A percentile compares a stretch with the other conserved stretches of the same genome.
Evolutionary conservation across 2,888 invertebrate genomes (phyloP).

Genomic region (Mycogona germanica): DNA sequence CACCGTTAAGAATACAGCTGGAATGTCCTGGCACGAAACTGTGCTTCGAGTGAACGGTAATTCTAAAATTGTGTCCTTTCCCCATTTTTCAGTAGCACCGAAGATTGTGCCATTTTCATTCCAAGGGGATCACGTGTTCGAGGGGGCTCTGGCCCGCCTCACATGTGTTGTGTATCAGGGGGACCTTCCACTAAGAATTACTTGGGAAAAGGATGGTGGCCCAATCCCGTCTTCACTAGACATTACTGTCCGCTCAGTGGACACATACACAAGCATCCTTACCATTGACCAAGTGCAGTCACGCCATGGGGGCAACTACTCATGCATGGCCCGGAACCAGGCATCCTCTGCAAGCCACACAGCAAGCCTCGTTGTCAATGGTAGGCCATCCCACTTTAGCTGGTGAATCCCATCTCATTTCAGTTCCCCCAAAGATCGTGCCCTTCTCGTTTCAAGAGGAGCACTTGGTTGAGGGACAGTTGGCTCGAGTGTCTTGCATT

Average conservation of each 20-base stretch:
- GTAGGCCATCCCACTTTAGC: constrained; percentile 14
- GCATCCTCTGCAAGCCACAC: constrained; percentile 22
- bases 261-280: constrained; percentile 16
- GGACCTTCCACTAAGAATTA: constrained; percentile 14
- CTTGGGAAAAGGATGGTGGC: constrained; percentile 12
- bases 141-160: constrained; percentile 16
- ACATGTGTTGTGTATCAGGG: constrained; percentile 19
- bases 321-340: constrained; percentile 19
- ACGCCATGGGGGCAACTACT: constrained; percentile 16
- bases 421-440: constrained; percentile 51
- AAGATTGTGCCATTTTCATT: constrained; percentile 19
- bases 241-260: constrained; percentile 20
- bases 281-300: constrained; percentile 13
- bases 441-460: constrained; percentile 62
- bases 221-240: constrained; percentile 1
- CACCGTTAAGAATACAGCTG: constrained; percentile 63
- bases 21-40: constrained; percentile 65
- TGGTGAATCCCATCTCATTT: too few relatives aligned
- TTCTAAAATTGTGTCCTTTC: constrained; percentile 24
- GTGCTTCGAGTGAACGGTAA: constrained; percentile 71
- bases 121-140: constrained; percentile 17
- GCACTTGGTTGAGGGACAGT: constrained; percentile 61
- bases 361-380: constrained; percentile 10
- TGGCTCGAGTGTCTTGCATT: constrained; percentile 42
- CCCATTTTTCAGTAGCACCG: constrained; percentile 18